Evolutionary conservation across 2,888 invertebrate genomes (phyloP).

Genomic region (Nudaria mundana): DNA sequence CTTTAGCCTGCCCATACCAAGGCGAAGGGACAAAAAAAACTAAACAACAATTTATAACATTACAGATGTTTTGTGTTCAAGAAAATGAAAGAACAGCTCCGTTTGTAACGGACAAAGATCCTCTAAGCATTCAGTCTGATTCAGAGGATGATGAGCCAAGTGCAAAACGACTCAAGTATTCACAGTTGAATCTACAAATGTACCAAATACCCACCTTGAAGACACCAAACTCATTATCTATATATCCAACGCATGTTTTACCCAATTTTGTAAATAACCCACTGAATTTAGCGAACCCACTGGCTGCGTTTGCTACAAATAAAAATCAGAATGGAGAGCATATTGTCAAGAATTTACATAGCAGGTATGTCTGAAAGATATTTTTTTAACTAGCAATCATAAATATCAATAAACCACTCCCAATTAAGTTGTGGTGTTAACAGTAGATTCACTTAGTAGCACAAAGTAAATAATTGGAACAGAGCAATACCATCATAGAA

Average conservation of each 20-base stretch:
- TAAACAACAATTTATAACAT: conserved; percentile 14
- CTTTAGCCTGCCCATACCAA: too few relatives aligned
- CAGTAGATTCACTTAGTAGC: too few relatives aligned
- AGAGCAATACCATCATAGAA: too few relatives aligned
- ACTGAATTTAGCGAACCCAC: conserved; percentile 63
- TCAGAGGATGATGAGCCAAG: conserved; percentile 67
- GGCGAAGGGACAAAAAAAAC: too few relatives aligned
- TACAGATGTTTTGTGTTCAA: conserved; percentile 74
- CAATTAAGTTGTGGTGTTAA: too few relatives aligned
- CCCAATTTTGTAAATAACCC: conserved; percentile 74
- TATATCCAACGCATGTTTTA: conserved; percentile 52
- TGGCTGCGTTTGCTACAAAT: conserved; percentile 47
- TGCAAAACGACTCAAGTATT: conserved; percentile 56
- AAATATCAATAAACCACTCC: too few relatives aligned
- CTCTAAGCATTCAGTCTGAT: conserved; percentile 51
- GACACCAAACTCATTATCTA: conserved; percentile 57
- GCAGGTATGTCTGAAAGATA: conserved; percentile 29
- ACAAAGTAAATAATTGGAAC: too few relatives aligned
- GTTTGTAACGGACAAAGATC: conserved; percentile 49
- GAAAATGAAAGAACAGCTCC: conserved; percentile 50
- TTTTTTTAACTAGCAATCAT: too few relatives aligned
- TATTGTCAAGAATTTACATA: conserved; percentile 62
- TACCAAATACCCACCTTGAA: conserved; percentile 70
- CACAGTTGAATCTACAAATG: conserved; percentile 66
- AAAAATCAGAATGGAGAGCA: conserved; percentile 47